Evolutionary conservation across 2,797 vertebrate genomes (phyloP), one percentile per base, ranked within the genome.

Genomic region (Molossus alvarezi): DNA sequence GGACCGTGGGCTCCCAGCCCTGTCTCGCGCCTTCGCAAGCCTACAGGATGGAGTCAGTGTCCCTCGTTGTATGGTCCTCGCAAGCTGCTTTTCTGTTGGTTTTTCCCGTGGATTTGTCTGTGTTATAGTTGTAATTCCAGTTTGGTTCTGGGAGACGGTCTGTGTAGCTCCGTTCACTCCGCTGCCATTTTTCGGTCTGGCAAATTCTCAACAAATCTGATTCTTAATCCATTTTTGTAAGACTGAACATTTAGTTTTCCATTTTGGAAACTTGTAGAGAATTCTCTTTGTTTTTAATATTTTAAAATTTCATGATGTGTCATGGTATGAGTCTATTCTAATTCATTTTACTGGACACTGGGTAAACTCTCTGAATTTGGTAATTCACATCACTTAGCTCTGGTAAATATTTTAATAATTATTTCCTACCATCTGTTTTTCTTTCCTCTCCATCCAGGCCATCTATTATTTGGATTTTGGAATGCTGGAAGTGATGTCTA

Each of bases 341-440:
- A 33, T 81, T 88, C 45, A 81, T 72, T 90, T 88, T 90, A 20
- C 13, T 79, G 65, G 11, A 18, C 20, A 29, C 20, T 48, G n/a
- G 13, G 27, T 57, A 20, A 85, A 77, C 27, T 57, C 45, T 94
- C 45, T 96, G 57, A 93, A 27, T 90, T 92, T 97, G 84, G 67
- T 82, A 88, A 81, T 58, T 45, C 17, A 27, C 60, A 15, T 85
- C 48, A 64, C 95, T 85, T 33, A 80, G 9, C 88, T 90, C 80
- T 96, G 76, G 65, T 37, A 97, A 97, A 75, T 90, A 92, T n/a
- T 94, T 96, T 94, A 82, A 85, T 93, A 79, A 97, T 96, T 94
- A 94, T 95, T 94, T 97, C 62, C 62, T 85, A 60, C 93, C 95
- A 97, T 97, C 97, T 96, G 95, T 76, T 97, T 97, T 91, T 85